Base-by-base conservation (phyloP, 92 coral and sea anemone species). In the Diadumene lineata region DNA sequence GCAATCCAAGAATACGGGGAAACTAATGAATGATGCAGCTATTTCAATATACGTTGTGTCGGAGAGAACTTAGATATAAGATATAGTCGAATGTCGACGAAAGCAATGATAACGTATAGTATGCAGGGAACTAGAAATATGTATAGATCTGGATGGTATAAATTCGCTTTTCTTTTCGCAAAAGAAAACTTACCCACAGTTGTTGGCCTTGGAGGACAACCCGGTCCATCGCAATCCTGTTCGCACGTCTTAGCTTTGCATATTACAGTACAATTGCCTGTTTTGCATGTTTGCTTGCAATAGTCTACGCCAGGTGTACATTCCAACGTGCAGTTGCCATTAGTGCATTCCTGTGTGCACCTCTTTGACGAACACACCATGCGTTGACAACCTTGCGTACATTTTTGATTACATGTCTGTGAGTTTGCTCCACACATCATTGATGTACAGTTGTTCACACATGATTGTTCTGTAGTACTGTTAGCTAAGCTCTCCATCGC, bases 131-230 rank as follows among this genome's bases (percentile, higher is more conserved):
- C n/a, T n/a, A n/a, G n/a, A n/a, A n/a, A n/a, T n/a, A n/a, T n/a
- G n/a, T n/a, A n/a, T n/a, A n/a, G n/a, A n/a, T n/a, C n/a, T n/a
- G n/a, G n/a, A n/a, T n/a, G n/a, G n/a, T n/a, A n/a, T n/a, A n/a
- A n/a, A n/a, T n/a, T n/a, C n/a, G n/a, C n/a, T n/a, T n/a, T n/a
- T n/a, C n/a, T n/a, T n/a, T n/a, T n/a, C n/a, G n/a, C n/a, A n/a
- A n/a, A n/a, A n/a, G n/a, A n/a, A n/a, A n/a, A 48, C 79, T 74
- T 74, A 74, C 79, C 50, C 26, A n/a, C 44, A 43, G 79, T 74
- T 30, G 79, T 74, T 7, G 69, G 70, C 17, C 70, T 24, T 43
- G 70, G 70, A 25, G 66, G 79, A 44, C 79, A 74, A 10, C 69
- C 79, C 2, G 79, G 29, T 31, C 43, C 32, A 28, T 44, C 69